Evolutionary conservation across 2,888 invertebrate species (phyloP), one percentile per base, ranked within the genome.

Genomic region (Oxystoma pomonae): DNA sequence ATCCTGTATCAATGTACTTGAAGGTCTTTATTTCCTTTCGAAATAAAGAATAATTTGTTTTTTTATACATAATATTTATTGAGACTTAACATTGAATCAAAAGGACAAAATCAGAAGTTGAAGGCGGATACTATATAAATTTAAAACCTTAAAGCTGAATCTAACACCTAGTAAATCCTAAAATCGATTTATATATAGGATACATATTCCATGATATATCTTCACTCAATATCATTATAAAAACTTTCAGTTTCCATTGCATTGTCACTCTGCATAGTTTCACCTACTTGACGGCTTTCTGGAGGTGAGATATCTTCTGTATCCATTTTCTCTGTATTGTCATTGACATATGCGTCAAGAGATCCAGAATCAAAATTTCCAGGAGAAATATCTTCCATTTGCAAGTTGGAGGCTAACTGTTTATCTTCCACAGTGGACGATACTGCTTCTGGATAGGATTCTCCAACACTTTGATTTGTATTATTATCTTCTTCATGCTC

Each of bases 401-500:
- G 5, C 12, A 35, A 12, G 12, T 35, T 35, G 35, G 35, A 35
- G 12, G 35, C 35, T 35, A 35, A 12, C 19, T 19, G 21, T 52
- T 21, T 19, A 16, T n/a, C 16, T 59, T 51, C 64, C 5, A 20
- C 51, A n/a, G 12, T 49, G 19, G 65, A 20, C 21, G 19, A 18
- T 57, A 50, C 60, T 18, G 19, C 20, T 20, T 63, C 58, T 49
- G 20, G 57, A 21, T 58, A 60, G 12, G 22, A 17, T 5, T 16
- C 55, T 61, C 60, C 55, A 16, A 59, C 57, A 49, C 58, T 57
- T 20, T 60, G 35, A 64, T 56, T 7, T 7, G 35, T 35, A n/a
- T n/a, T n/a, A n/a, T n/a, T n/a, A n/a, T 58, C 52, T n/a, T 50
- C 18, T 57, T 59, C 57, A 22, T 60, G 59, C n/a, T 64, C 57